Percentiles rank a stretch among this genome's conserved stretches.
phyloP scores from a whole-genome alignment of 2,113 vertebrate genomes.

The Platysternon megacephalum region DNA sequence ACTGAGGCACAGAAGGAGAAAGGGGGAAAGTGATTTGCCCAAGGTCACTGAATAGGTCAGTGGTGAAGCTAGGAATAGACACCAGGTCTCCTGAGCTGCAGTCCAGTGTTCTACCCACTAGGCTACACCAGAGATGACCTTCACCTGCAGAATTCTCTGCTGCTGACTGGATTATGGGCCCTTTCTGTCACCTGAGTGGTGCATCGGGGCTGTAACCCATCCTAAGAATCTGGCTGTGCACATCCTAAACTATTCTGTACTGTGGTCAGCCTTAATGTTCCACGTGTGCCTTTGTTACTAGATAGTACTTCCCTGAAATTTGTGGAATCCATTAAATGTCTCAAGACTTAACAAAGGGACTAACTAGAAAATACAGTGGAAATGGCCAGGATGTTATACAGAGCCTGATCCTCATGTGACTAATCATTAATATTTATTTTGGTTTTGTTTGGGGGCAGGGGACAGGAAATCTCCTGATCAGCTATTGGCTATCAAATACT shows the following conservation, averaged over 20 bases:
- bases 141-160: neutral
- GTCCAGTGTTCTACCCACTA: neutral
- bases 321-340: neutral
- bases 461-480: neutral
- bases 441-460: neutral
- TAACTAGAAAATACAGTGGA: accelerated
- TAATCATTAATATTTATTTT: neutral
- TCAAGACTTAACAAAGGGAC: accelerated
- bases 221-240: neutral
- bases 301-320: neutral
- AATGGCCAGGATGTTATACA: neutral
- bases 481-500: neutral
- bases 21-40: neutral
- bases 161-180: neutral
- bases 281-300: neutral
- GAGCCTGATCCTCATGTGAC: neutral
- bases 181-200: neutral
- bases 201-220: neutral
- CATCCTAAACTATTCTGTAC: neutral
- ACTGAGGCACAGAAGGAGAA: neutral
- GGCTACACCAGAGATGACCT: neutral
- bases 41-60: too few relatives aligned
- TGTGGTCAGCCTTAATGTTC: neutral
- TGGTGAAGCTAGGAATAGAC: neutral
- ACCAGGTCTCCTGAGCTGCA: neutral